These are phyloP conservation scores for Ectropis crepuscularia DNA, from an alignment of 2,888 invertebrate genomes.

Conservation along the genomic window DNA sequence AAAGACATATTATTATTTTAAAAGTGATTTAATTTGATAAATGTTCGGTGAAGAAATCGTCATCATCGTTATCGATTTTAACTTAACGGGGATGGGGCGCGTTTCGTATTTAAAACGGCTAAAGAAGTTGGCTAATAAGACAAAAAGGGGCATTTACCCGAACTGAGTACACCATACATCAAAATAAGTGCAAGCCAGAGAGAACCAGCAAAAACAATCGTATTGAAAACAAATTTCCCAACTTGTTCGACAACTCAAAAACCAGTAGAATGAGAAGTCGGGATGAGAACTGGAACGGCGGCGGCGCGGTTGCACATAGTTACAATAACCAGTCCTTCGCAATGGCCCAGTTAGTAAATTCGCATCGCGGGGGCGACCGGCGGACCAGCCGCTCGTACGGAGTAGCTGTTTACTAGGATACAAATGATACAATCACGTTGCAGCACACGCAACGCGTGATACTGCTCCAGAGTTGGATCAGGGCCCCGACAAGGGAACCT, in stretches of 20 bases:
- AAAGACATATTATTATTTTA: no score
- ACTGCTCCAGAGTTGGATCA: constrained; percentile 20
- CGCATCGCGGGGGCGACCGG: constrained; percentile 8
- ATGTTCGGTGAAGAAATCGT: no score
- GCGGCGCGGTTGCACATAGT: background rate
- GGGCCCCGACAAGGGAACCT: background rate
- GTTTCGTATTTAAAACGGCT: no score
- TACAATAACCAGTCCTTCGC: constrained; percentile 16
- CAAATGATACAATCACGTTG: constrained; percentile 42
- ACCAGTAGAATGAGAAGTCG: constrained; percentile 1
- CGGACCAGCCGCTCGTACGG: constrained; percentile 7
- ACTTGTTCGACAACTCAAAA: background rate
- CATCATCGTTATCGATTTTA: no score
- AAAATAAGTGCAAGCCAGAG: background rate
- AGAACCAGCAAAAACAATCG: background rate
- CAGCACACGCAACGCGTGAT: constrained; percentile 29
- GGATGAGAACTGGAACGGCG: background rate
- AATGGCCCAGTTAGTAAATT: constrained; percentile 24
- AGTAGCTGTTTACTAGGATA: constrained; percentile 33
- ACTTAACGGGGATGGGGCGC: no score
- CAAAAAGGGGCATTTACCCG: background rate
- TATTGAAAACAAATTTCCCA: background rate
- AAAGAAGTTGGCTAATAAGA: no score
- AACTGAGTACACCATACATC: background rate
- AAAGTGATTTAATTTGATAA: no score